Conservation (phyloP, 2,797 vertebrate species). For the Takifugu rubripes region DNA sequence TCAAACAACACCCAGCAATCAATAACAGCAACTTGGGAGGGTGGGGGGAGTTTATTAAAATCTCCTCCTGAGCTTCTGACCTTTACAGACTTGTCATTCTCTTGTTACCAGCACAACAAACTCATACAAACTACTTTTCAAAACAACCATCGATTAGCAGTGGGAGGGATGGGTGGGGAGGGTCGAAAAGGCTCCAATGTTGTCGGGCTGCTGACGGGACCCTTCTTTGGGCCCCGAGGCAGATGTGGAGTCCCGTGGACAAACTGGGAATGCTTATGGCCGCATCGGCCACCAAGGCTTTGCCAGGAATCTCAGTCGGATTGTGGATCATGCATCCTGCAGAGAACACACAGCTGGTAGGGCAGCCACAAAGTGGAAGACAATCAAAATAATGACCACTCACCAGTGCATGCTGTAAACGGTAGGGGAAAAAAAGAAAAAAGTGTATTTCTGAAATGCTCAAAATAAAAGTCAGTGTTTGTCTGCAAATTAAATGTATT, state of each 20-base stretch:
- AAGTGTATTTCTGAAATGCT: neutral
- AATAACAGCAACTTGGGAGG: slow-evolving; percentile 25
- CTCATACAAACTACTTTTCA: slow-evolving; percentile 54
- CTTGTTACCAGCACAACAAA: slow-evolving; percentile 40
- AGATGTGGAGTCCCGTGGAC: slow-evolving; percentile 61
- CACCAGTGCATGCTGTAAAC: slow-evolving; percentile 24
- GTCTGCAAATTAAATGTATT: slow-evolving; percentile 8
- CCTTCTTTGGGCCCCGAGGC: slow-evolving; percentile 47
- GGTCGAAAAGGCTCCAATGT: too few species aligned
- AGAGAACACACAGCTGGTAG: slow-evolving; percentile 35
- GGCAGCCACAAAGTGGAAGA: slow-evolving; percentile 30
- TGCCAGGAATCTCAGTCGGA: slow-evolving; percentile 56
- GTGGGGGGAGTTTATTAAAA: slow-evolving; percentile 35
- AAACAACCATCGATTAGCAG: slow-evolving; percentile 67
- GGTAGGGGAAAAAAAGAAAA: neutral
- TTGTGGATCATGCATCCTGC: slow-evolving; percentile 39
- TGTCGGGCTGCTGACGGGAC: slow-evolving; percentile 31
- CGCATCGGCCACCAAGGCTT: slow-evolving; percentile 36
- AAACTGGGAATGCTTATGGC: slow-evolving; percentile 41
- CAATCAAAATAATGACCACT: slow-evolving; percentile 31
- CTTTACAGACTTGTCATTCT: slow-evolving; percentile 53
- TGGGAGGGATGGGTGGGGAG: slow-evolving; percentile 31
- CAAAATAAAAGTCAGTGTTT: slow-evolving; percentile 14
- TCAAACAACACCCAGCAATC: slow-evolving; percentile 46
- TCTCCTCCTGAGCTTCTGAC: slow-evolving; percentile 54